A percentile compares a stretch with the other conserved stretches of the same genome.
Conservation (phyloP, 2,888 invertebrate genomes). For the Pseudoips prasinana region DNA sequence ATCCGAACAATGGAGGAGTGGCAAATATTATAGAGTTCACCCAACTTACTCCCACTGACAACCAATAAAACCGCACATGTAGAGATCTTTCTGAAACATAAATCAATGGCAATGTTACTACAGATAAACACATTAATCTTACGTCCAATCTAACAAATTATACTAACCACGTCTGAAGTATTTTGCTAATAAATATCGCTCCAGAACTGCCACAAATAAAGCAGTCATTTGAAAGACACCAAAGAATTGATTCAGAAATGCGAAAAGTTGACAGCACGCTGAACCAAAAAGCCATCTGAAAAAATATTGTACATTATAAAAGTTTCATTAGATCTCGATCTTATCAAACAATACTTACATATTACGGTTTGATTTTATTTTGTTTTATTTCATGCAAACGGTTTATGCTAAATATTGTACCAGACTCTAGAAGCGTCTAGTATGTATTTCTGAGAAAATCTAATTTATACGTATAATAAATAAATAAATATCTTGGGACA, state of each 20-base stretch:
- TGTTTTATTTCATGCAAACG: too few relatives aligned
- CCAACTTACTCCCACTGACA: conserved; percentile 68
- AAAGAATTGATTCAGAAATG: conserved; percentile 79
- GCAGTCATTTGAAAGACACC: conserved; percentile 79
- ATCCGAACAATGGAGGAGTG: conserved; percentile 73
- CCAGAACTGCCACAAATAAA: conserved; percentile 70
- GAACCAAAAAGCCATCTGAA: conserved; percentile 81
- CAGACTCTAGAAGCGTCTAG: too few relatives aligned
- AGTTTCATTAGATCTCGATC: not conserved
- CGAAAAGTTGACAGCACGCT: conserved; percentile 78
- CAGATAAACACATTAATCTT: not conserved
- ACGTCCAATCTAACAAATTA: not conserved
- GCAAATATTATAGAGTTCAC: conserved; percentile 62
- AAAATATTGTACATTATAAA: conserved; percentile 21
- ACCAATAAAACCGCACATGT: conserved; percentile 67
- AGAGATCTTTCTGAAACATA: conserved; percentile 64
- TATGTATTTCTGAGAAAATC: too few relatives aligned
- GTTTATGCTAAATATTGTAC: too few relatives aligned
- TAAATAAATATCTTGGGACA: too few relatives aligned
- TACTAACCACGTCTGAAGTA: conserved; percentile 69
- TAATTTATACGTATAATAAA: too few relatives aligned
- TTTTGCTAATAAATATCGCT: conserved; percentile 74
- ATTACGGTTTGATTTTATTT: too few relatives aligned
- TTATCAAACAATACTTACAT: too few relatives aligned
- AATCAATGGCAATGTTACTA: conserved; percentile 6